Evolutionary conservation across 2,113 vertebrate genomes (phyloP).

Genomic region (Pithys albifrons): DNA sequence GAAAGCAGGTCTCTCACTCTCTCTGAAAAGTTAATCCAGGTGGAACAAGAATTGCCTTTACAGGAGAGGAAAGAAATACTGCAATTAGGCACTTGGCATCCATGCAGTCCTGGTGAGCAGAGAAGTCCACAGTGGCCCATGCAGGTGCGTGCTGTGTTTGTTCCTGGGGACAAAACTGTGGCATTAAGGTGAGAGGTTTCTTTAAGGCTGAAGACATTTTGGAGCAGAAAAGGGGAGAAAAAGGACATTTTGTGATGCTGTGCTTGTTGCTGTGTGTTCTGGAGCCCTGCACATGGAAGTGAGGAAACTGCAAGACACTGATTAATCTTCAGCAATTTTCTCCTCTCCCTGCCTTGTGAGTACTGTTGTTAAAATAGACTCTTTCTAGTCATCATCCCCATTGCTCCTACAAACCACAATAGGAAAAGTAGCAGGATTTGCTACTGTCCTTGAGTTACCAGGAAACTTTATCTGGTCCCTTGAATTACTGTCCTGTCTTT

Average conservation of each 20-base stretch:
- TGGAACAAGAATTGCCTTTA: background rate
- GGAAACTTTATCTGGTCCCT: background rate
- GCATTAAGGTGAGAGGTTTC: background rate
- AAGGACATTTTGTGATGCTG: background rate
- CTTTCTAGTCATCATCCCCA: background rate
- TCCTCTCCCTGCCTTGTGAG: background rate
- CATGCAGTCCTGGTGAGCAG: fast-evolving
- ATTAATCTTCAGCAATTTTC: background rate
- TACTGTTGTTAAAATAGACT: background rate
- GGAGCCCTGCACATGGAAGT: fast-evolving
- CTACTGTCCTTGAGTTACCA: background rate
- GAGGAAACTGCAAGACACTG: background rate
- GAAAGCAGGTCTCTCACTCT: background rate
- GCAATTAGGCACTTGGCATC: background rate
- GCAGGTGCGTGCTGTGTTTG: background rate
- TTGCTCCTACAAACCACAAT: background rate
- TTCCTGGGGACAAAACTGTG: background rate
- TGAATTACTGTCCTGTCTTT: background rate
- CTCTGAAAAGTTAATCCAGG: background rate
- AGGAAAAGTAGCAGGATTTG: background rate
- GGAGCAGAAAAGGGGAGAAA: background rate
- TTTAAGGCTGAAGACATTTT: background rate
- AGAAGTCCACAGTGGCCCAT: background rate
- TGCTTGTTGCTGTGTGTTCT: fast-evolving
- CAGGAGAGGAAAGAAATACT: background rate